These are phyloP conservation scores for Eriocheir sinensis DNA, from an alignment of 1,140 invertebrate species.

Conservation along the genomic window DNA sequence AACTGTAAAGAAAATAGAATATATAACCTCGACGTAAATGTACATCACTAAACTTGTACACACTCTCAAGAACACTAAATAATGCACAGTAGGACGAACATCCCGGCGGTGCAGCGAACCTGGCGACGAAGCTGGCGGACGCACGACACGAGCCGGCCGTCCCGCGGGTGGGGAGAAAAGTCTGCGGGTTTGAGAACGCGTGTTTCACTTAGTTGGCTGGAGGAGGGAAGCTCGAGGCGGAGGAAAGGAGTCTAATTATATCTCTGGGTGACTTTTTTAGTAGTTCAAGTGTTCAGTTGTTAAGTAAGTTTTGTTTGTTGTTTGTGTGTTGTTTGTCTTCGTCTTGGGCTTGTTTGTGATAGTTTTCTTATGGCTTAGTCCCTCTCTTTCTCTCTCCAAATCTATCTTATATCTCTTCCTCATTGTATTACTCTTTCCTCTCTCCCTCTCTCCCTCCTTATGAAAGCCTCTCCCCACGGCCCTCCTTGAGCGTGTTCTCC, in stretches of 20 bases:
- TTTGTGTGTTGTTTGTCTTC: no score
- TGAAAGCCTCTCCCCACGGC: background rate
- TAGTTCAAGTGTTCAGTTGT: no score
- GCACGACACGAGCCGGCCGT: constrained; percentile 5
- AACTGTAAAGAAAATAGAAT: background rate
- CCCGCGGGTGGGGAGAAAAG: background rate
- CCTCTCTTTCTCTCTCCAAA: no score
- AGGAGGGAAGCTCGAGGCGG: background rate
- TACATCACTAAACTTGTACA: no score
- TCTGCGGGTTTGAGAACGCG: background rate
- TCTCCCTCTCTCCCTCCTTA: background rate
- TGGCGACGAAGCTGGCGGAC: background rate
- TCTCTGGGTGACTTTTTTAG: background rate
- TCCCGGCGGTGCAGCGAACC: background rate
- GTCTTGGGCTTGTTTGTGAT: no score
- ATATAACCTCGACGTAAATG: no score
- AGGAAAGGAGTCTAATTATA: background rate
- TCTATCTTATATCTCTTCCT: background rate
- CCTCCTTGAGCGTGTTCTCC: background rate
- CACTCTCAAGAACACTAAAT: background rate
- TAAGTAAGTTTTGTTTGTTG: no score
- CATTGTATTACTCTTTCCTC: background rate
- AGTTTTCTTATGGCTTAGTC: background rate
- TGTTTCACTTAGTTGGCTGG: background rate
- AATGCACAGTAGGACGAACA: background rate